These are phyloP conservation scores for Unio pictorum DNA, from an alignment of 2,888 invertebrate genomes.

Conservation along the genomic window DNA sequence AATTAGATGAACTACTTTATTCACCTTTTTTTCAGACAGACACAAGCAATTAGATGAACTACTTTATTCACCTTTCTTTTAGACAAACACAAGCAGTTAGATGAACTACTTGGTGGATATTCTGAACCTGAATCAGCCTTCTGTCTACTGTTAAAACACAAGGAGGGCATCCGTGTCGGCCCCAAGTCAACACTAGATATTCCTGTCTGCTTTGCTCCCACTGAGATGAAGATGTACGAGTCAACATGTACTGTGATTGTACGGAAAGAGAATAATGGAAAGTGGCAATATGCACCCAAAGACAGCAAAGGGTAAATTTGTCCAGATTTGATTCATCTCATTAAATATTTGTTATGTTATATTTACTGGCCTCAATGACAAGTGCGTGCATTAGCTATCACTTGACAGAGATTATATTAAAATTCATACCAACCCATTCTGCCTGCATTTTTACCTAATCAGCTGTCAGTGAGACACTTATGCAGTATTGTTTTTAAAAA, in stretches of 20 bases:
- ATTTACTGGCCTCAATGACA: not conserved
- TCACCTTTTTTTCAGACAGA: constrained; percentile 34
- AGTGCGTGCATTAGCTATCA: not conserved
- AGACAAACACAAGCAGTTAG: constrained; percentile 43
- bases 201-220: constrained; percentile 69
- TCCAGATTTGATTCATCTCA: not conserved
- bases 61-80: constrained; percentile 11
- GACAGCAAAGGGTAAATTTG: constrained; percentile 44
- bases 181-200: constrained; percentile 69
- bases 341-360: not conserved
- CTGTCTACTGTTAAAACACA: constrained; percentile 65
- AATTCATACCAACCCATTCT: too few relatives aligned
- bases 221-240: constrained; percentile 64
- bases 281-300: constrained; percentile 47
- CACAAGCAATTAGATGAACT: constrained; percentile 32
- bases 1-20: constrained; percentile 27
- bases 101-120: constrained; percentile 28
- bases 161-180: constrained; percentile 55
- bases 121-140: constrained; percentile 53
- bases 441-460: too few relatives aligned
- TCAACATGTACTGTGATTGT: constrained; percentile 62
- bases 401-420: too few relatives aligned
- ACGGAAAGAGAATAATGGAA: constrained; percentile 56
- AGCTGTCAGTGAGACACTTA: too few relatives aligned
- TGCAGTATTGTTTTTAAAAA: too few relatives aligned